Evolutionary conservation across 2,888 invertebrate genomes (phyloP).

Genomic region (Tipula vernalis): DNA sequence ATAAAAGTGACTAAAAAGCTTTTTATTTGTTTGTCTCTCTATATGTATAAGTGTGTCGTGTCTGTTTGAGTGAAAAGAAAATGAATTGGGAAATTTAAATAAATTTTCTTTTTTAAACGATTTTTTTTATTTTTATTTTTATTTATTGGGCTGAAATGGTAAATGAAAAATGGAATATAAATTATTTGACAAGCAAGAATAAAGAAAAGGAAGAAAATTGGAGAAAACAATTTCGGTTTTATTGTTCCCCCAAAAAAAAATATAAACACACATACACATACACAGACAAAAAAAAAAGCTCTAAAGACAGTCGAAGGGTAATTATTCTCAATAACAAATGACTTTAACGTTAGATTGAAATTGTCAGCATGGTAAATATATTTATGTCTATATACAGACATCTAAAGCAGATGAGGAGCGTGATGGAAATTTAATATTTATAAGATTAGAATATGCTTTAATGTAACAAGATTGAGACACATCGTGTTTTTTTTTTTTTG

Average conservation of each 20-base stretch:
- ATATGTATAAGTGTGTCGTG: neutral
- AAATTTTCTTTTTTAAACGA: neutral
- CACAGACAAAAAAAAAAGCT: neutral
- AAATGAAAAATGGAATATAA: neutral
- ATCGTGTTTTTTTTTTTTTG: neutral
- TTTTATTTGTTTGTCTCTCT: neutral
- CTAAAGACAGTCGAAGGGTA: neutral
- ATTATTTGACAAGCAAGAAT: neutral
- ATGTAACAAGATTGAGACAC: neutral
- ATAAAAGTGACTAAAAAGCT: neutral
- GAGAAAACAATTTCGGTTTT: neutral
- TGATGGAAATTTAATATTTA: neutral
- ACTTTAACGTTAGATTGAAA: neutral
- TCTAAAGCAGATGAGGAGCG: neutral
- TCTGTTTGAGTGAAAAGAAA: neutral
- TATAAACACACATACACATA: neutral
- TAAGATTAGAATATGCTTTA: neutral
- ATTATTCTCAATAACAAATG: conserved; percentile 4
- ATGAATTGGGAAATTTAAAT: neutral
- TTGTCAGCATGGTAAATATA: neutral
- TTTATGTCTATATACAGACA: neutral
- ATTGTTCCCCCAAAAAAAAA: neutral
- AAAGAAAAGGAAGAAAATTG: neutral
- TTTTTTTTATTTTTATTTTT: neutral
- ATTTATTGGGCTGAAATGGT: neutral